A percentile compares a stretch with the other conserved stretches of the same genome.
Evolutionary conservation across 2,797 vertebrate species (phyloP).

Genomic region (Scarus forsteni): DNA sequence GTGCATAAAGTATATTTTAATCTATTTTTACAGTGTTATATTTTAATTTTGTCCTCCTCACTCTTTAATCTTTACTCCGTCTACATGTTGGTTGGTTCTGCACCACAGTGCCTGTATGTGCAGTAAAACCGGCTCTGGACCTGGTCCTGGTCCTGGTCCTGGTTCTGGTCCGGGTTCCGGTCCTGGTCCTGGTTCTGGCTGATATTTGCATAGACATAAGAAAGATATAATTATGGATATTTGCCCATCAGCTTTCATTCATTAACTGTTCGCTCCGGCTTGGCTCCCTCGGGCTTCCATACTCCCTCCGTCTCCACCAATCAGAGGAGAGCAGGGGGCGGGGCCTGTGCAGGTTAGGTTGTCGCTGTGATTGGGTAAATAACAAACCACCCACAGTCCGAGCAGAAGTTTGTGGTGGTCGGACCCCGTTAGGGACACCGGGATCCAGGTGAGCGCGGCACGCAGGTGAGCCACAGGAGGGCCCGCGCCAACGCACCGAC

Average conservation of each 20-base stretch:
- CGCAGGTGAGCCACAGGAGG: background rate
- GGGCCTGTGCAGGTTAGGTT: slow-evolving; percentile 75
- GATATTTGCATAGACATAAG: too few species aligned
- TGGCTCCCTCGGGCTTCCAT: slow-evolving; percentile 1
- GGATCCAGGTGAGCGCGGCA: slow-evolving; percentile 3
- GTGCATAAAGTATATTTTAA: too few species aligned
- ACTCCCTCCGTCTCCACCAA: slow-evolving; percentile 64
- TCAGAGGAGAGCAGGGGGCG: slow-evolving; percentile 67
- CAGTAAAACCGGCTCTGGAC: too few species aligned
- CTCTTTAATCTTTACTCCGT: too few species aligned
- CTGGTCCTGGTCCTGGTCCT: too few species aligned
- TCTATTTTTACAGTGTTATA: too few species aligned
- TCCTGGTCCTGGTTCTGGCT: too few species aligned
- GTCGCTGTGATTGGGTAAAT: slow-evolving; percentile 79
- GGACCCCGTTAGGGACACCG: slow-evolving; percentile 23
- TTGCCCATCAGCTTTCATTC: slow-evolving; percentile 1
- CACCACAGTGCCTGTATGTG: too few species aligned
- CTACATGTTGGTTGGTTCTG: too few species aligned
- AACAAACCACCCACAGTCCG: slow-evolving; percentile 80
- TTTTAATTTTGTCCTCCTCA: too few species aligned
- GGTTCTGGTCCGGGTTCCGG: too few species aligned
- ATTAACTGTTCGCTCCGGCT: background rate
- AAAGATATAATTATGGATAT: background rate
- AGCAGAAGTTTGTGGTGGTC: slow-evolving; percentile 69
- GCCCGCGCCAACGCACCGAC: slow-evolving; percentile 4